phyloP scores from a whole-genome alignment of 2,797 vertebrate genomes.

The Smutsia gigantea region DNA sequence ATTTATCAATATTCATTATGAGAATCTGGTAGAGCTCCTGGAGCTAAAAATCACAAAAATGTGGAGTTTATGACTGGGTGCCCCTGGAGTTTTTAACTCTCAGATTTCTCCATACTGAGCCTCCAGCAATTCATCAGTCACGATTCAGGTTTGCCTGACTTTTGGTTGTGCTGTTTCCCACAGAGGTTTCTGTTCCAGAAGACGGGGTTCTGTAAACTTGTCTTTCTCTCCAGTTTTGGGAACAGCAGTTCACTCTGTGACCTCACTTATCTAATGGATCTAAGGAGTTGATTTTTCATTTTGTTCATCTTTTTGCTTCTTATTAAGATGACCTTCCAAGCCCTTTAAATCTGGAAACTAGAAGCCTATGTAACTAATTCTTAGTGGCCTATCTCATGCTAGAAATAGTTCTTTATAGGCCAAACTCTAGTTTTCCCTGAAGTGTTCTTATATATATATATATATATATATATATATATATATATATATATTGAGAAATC shows the following conservation, averaged over 20 bases:
- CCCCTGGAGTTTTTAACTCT: neutral
- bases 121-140: neutral
- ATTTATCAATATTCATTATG: neutral
- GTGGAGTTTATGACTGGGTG: neutral
- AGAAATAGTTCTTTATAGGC: neutral
- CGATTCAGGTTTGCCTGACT: neutral
- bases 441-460: neutral
- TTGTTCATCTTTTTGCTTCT: neutral
- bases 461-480: too few species aligned
- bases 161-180: neutral
- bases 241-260: neutral
- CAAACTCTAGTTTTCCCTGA: neutral
- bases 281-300: neutral
- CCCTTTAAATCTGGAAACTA: neutral
- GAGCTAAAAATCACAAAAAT: neutral
- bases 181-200: neutral
- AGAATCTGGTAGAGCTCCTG: neutral
- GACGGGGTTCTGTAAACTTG: neutral
- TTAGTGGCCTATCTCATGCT: neutral
- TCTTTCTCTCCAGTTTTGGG: neutral
- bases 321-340: neutral
- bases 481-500: neutral
- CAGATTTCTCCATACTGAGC: neutral
- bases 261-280: neutral
- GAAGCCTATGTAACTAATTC: neutral